These are phyloP conservation scores for Trissolcus basalis DNA, from an alignment of 1,140 invertebrate genomes.

Conservation along the genomic window DNA sequence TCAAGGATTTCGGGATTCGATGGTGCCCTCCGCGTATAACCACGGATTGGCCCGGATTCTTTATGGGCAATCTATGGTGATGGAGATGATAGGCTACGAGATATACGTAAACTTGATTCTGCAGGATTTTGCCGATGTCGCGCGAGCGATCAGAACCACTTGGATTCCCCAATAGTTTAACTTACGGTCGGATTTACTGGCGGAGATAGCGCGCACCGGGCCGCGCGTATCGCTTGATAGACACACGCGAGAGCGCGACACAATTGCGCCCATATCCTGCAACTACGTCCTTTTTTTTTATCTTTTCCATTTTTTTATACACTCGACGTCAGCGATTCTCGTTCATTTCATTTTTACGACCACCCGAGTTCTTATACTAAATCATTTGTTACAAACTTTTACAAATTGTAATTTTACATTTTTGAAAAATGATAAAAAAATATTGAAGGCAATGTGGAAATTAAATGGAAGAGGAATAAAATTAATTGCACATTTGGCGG, in stretches of 20 bases:
- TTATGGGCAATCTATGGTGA: slow-evolving; percentile 78
- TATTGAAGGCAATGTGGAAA: too few relatives aligned
- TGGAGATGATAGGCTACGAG: slow-evolving; percentile 76
- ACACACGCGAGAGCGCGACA: slow-evolving; percentile 66
- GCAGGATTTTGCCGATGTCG: slow-evolving; percentile 67
- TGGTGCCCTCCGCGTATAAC: slow-evolving; percentile 69
- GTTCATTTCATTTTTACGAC: background rate
- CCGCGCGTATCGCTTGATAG: slow-evolving; percentile 70
- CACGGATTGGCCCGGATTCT: slow-evolving; percentile 74
- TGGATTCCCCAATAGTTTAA: slow-evolving; percentile 76
- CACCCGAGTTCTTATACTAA: too few relatives aligned
- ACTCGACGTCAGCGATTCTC: slow-evolving; percentile 30
- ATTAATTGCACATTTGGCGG: slow-evolving; percentile 9
- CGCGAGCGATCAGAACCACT: slow-evolving; percentile 56
- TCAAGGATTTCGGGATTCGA: slow-evolving; percentile 62
- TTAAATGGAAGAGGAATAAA: background rate
- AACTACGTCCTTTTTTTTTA: slow-evolving; percentile 61
- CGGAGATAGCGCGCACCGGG: slow-evolving; percentile 71
- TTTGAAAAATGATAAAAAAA: too few relatives aligned
- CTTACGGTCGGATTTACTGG: slow-evolving; percentile 76
- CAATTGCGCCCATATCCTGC: slow-evolving; percentile 62
- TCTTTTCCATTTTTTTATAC: slow-evolving; percentile 14
- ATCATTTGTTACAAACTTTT: too few relatives aligned
- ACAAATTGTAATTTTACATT: too few relatives aligned
- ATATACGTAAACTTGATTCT: slow-evolving; percentile 76